Conservation (phyloP, 2,888 invertebrate species). For the Lymantria monacha region DNA sequence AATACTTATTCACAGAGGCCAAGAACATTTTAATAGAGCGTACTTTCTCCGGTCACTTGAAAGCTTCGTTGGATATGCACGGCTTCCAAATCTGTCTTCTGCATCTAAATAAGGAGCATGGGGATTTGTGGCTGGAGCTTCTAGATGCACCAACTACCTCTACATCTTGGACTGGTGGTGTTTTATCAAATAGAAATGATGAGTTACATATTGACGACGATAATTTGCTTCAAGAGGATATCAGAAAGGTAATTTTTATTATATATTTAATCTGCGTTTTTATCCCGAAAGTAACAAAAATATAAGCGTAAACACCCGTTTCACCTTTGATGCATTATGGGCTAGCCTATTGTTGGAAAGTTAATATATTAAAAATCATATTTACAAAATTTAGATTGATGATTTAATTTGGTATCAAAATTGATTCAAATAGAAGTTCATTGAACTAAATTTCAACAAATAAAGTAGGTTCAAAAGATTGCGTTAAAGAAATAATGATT, state of each 20-base stretch:
- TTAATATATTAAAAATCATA: too few species aligned
- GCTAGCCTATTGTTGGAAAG: too few species aligned
- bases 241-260: constrained; percentile 43
- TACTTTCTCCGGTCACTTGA: constrained; percentile 80
- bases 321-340: too few species aligned
- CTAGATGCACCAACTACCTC: constrained; percentile 83
- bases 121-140: constrained; percentile 74
- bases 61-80: constrained; percentile 90
- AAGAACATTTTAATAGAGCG: constrained; percentile 75
- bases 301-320: too few species aligned
- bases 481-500: too few species aligned
- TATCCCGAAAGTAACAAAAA: too few species aligned
- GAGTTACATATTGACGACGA: constrained; percentile 54
- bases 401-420: too few species aligned
- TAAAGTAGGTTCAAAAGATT: too few species aligned
- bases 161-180: constrained; percentile 81
- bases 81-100: constrained; percentile 89
- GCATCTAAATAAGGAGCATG: constrained; percentile 69
- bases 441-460: too few species aligned
- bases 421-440: too few species aligned
- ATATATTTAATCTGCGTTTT: too few species aligned
- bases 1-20: constrained; percentile 45
- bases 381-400: too few species aligned
- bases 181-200: constrained; percentile 55
- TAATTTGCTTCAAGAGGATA: constrained; percentile 43